A percentile compares a stretch with the other conserved stretches of the same genome.
Evolutionary conservation across 2,113 vertebrate species (phyloP).

Genomic region (Gracilinanus agilis): DNA sequence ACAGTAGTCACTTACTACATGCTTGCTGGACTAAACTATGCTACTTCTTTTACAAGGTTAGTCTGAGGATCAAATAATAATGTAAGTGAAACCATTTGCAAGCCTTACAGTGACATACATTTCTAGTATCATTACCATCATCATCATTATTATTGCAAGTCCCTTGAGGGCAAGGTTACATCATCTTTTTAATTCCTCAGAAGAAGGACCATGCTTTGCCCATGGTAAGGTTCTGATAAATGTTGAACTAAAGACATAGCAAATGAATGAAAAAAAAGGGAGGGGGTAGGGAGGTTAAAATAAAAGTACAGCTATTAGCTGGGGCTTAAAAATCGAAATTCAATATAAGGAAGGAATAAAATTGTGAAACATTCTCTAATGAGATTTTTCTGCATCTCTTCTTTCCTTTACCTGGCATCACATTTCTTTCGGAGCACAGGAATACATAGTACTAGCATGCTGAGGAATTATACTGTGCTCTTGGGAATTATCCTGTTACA

Average conservation of each 20-base stretch:
- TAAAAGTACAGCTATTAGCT: neutral
- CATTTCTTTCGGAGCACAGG: neutral
- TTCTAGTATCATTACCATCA: neutral
- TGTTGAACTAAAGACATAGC: neutral
- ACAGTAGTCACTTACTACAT: neutral
- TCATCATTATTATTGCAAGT: neutral
- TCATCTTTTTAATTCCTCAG: neutral
- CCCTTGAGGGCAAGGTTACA: neutral
- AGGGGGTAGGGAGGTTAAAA: neutral
- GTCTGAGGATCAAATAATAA: neutral
- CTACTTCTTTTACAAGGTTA: neutral
- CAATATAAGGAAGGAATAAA: neutral
- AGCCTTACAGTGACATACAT: neutral
- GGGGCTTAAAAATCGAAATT: neutral
- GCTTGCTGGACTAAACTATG: neutral
- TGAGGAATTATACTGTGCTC: neutral
- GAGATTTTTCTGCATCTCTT: neutral
- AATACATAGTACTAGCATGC: neutral
- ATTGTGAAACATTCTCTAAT: neutral
- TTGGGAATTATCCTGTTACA: neutral
- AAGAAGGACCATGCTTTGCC: neutral
- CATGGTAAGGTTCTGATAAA: neutral
- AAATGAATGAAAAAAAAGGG: neutral
- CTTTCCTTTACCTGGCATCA: neutral
- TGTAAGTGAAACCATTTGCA: neutral